These are phyloP conservation scores for Drosophila fuyamai DNA, from an alignment of 1,140 invertebrate species.

Conservation along the genomic window DNA sequence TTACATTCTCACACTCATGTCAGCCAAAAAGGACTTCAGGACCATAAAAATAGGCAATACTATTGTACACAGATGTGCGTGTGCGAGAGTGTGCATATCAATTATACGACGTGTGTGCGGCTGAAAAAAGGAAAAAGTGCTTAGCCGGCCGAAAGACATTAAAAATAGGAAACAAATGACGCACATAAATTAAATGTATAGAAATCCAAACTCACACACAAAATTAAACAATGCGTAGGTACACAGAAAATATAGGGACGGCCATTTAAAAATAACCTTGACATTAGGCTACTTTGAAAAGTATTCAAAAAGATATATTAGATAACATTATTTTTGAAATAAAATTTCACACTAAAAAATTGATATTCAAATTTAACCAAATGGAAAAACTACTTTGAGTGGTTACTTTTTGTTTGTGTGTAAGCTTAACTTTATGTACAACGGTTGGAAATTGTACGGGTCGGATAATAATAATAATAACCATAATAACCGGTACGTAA, in stretches of 20 bases:
- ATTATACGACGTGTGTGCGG: conserved; percentile 47
- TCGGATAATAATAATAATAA: conserved; percentile 52
- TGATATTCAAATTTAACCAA: too few relatives aligned
- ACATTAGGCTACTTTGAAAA: neutral
- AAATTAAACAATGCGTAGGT: neutral
- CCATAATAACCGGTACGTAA: conserved; percentile 54
- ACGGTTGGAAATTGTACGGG: neutral
- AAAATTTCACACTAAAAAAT: too few relatives aligned
- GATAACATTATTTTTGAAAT: too few relatives aligned
- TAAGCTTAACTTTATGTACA: neutral
- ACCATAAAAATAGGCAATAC: conserved; percentile 38
- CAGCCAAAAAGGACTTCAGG: neutral
- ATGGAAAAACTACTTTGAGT: neutral
- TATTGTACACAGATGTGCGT: neutral
- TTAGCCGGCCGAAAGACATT: conserved; percentile 35
- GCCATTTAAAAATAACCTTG: conserved; percentile 1
- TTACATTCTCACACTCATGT: neutral
- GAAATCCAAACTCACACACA: conserved; percentile 19
- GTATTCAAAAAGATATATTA: neutral
- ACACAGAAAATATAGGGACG: neutral
- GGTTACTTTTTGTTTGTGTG: neutral
- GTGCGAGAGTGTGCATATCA: conserved; percentile 25
- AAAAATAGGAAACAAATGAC: conserved; percentile 57
- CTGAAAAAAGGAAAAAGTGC: conserved; percentile 18
- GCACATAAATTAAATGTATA: conserved; percentile 50